Conservation (phyloP, 2,113 vertebrate genomes). For the Cololabis saira region DNA sequence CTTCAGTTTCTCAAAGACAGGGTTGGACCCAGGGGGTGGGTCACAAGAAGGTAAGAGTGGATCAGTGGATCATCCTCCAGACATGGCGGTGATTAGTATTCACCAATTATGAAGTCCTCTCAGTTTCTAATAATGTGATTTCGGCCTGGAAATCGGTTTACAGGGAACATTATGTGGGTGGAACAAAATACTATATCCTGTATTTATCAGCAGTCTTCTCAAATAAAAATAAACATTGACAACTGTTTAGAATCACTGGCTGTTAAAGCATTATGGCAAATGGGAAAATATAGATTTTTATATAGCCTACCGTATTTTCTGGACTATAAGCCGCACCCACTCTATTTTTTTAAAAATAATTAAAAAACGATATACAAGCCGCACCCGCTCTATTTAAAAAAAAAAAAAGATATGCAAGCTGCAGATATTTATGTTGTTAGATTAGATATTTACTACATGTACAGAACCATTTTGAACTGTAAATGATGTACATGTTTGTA, state of each 20-base stretch:
- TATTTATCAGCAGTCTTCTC: not conserved
- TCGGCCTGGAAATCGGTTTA: constrained; percentile 1
- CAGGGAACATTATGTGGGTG: not conserved
- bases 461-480: too few relatives aligned
- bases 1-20: constrained; percentile 73
- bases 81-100: constrained; percentile 56
- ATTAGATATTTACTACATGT: too few relatives aligned
- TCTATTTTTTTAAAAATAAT: too few relatives aligned
- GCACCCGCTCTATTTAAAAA: too few relatives aligned
- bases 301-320: too few relatives aligned
- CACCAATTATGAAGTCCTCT: constrained; percentile 31
- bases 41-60: constrained; percentile 70
- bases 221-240: constrained; percentile 12
- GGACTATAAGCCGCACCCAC: too few relatives aligned
- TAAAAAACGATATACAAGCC: too few relatives aligned
- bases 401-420: too few relatives aligned
- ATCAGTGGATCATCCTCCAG: constrained; percentile 59
- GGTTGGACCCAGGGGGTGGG: constrained; percentile 65
- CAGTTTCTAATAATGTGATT: constrained; percentile 7
- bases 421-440: too few relatives aligned
- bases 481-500: too few relatives aligned
- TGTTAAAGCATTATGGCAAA: constrained; percentile 2
- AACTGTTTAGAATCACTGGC: not conserved
- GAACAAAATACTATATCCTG: not conserved
- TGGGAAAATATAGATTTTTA: not conserved